Percentiles rank a stretch among this genome's conserved stretches.
Evolutionary conservation across 2,888 invertebrate genomes (phyloP).

Genomic region (Elysia crispata): DNA sequence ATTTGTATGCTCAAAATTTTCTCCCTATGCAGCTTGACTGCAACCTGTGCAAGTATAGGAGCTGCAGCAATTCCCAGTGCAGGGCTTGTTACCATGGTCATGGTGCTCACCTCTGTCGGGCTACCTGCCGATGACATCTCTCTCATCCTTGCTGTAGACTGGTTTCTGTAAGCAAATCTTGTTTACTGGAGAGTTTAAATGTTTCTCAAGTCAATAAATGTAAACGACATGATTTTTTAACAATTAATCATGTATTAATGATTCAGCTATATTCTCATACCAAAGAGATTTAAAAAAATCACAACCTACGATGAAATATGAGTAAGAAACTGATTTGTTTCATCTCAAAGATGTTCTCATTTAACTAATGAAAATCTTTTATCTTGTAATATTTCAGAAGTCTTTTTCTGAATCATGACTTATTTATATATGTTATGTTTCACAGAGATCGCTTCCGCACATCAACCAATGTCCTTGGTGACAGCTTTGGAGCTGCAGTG

Average conservation of each 20-base stretch:
- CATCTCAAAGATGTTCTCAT: too few relatives aligned
- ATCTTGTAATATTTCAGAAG: too few relatives aligned
- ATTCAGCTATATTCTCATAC: too few relatives aligned
- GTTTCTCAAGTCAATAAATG: too few relatives aligned
- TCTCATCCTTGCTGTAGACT: constrained; percentile 84
- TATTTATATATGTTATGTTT: constrained; percentile 29
- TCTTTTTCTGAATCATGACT: too few relatives aligned
- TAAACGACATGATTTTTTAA: too few relatives aligned
- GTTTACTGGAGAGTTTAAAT: too few relatives aligned
- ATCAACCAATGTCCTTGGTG: constrained; percentile 81
- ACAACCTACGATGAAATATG: too few relatives aligned
- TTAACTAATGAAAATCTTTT: too few relatives aligned
- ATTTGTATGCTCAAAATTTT: neutral
- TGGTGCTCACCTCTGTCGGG: constrained; percentile 83
- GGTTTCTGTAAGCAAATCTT: constrained; percentile 79
- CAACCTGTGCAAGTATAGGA: constrained; percentile 84
- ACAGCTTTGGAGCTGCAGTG: constrained; percentile 81
- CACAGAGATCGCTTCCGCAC: constrained; percentile 80
- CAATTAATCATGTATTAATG: too few relatives aligned
- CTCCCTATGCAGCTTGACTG: constrained; percentile 80
- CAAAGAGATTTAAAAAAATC: too few relatives aligned
- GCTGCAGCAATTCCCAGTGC: constrained; percentile 84
- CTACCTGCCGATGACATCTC: constrained; percentile 83
- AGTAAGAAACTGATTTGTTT: too few relatives aligned
- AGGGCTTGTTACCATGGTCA: constrained; percentile 84